phyloP scores from a whole-genome alignment of 2,113 vertebrate genomes.

The Limnothrissa miodon region DNA sequence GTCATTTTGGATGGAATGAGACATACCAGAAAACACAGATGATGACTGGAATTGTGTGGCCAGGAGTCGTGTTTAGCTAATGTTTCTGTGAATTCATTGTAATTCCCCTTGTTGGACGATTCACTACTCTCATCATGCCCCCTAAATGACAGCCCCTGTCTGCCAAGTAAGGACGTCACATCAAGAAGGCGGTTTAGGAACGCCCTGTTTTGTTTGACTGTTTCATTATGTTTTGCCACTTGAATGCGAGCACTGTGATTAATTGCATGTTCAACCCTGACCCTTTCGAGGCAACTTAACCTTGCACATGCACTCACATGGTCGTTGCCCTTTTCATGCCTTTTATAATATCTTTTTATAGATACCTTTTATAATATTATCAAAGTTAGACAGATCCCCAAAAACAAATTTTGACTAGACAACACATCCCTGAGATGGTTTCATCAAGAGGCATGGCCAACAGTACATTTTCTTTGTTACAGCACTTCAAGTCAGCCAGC shows the following conservation, averaged over 20 bases:
- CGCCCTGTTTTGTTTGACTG: background rate
- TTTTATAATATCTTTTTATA: too few species aligned
- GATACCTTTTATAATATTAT: background rate
- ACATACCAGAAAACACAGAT: background rate
- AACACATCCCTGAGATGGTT: background rate
- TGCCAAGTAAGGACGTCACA: background rate
- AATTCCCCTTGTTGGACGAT: background rate
- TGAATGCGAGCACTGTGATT: background rate
- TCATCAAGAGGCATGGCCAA: background rate
- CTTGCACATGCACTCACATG: background rate
- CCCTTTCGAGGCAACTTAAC: background rate
- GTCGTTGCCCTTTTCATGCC: background rate
- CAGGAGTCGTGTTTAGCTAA: background rate
- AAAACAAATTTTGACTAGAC: background rate
- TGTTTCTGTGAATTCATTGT: background rate
- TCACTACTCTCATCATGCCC: background rate
- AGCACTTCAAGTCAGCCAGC: background rate
- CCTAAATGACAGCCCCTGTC: background rate
- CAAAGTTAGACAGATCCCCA: background rate
- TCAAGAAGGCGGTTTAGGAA: background rate
- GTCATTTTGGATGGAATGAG: background rate
- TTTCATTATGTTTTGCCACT: background rate
- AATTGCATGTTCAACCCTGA: background rate
- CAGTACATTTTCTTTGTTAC: background rate
- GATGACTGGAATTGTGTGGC: background rate